phyloP scores from a whole-genome alignment of 2,797 vertebrate species.

The Hoplostethus mediterraneus region DNA sequence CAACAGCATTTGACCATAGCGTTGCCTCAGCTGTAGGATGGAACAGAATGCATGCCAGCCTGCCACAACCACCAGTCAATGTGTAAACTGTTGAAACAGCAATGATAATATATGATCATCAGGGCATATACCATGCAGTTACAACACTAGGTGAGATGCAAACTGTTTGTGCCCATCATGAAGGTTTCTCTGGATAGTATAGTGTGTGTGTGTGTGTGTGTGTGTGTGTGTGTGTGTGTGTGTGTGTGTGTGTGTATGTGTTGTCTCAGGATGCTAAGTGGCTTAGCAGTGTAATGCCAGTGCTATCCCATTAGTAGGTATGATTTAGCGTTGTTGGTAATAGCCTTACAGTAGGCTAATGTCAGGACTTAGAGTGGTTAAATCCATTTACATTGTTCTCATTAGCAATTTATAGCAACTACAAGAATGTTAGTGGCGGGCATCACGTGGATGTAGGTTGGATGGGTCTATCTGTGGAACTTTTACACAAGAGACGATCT shows the following conservation, averaged over 20 bases:
- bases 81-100: slow-evolving; percentile 48
- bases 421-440: slow-evolving; percentile 55
- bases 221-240: slow-evolving; percentile 33
- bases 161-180: slow-evolving; percentile 6
- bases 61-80: slow-evolving; percentile 39
- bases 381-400: slow-evolving; percentile 61
- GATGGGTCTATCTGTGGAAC: slow-evolving; percentile 19
- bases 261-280: slow-evolving; percentile 48
- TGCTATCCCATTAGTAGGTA: slow-evolving; percentile 69
- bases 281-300: slow-evolving; percentile 63
- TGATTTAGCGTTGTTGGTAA: slow-evolving; percentile 64
- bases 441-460: slow-evolving; percentile 6
- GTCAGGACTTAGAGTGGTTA: slow-evolving; percentile 45
- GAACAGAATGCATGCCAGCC: slow-evolving; percentile 31
- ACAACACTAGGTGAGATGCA: slow-evolving; percentile 1
- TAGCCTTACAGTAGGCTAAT: slow-evolving; percentile 64
- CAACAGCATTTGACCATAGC: slow-evolving; percentile 71
- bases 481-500: too few relatives aligned
- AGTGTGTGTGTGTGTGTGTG: not conserved
- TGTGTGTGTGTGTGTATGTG: slow-evolving; percentile 30
- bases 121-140: slow-evolving; percentile 24
- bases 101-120: slow-evolving; percentile 45
- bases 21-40: slow-evolving; percentile 52
- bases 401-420: slow-evolving; percentile 38
- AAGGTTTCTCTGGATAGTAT: slow-evolving; percentile 18